Evolutionary conservation across 1,140 invertebrate genomes (phyloP), one percentile per base, ranked within the genome.

Genomic region (Tribolium madens): DNA sequence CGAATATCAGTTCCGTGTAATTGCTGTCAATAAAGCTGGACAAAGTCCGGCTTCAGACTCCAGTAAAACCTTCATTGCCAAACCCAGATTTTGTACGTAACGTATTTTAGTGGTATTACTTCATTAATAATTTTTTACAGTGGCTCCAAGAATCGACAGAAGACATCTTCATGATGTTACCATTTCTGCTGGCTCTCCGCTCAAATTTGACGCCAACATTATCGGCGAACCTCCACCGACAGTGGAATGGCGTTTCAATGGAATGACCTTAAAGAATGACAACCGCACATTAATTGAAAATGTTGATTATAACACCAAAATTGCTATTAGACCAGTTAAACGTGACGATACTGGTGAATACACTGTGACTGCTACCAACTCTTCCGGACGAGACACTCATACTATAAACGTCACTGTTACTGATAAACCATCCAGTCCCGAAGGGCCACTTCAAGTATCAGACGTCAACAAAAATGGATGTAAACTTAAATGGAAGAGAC

Each of bases 1-100:
- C 84, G 96, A 98, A 85, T 99, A 99, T 85, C 96, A 99, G 86
- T 99, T 99, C 91, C 92, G 98, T n/a, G 94, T 99, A 1, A 95
- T 96, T 81, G 97, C 98, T 31, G 89, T 97, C 17, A 99, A 99
- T 86, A 97, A 97, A 86, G 96, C 96, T 73, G 97, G 97, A 0
- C 92, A 93, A 84, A 96, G 96, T 53, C 94, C 96, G 82, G 95
- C 97, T 0, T 93, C 93, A 0, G 94, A 97, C 46, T 88, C 94
- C 7, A 95, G 95, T 86, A 96, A 96, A 86, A 92, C 92, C 75
- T 97, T 98, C 83, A 90, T 92, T 77, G 97, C 97, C 52, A 98
- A 98, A 86, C 95, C 97, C 9, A 90, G 95, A 71, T 96, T 93
- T 88, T 86, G 91, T 92, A 88, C 89, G 91, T 88, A 74, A 71